Conservation (phyloP, 2,888 invertebrate species). For the Epirrhoe alternata region DNA sequence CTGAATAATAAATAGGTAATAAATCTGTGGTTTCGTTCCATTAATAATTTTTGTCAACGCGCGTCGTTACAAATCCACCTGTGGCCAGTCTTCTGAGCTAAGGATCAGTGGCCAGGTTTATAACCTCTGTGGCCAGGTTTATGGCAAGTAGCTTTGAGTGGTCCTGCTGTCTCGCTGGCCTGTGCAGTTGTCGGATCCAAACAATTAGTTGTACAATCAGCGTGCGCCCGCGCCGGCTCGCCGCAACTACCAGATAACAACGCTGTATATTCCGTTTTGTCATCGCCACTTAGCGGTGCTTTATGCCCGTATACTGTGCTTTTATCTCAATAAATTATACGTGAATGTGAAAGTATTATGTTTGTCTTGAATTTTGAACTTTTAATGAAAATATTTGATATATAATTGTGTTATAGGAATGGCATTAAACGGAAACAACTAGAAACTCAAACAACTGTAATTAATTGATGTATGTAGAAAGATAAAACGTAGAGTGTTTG, state of each 20-base stretch:
- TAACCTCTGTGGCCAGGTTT: too few species aligned
- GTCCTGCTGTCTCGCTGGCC: background rate
- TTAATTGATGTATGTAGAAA: too few species aligned
- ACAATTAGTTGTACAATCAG: slow-evolving; percentile 39
- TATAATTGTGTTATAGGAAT: background rate
- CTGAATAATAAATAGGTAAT: too few species aligned
- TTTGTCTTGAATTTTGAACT: background rate
- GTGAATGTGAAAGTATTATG: background rate
- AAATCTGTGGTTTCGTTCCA: too few species aligned
- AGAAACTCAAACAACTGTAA: too few species aligned
- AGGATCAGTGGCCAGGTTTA: too few species aligned
- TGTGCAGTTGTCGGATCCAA: slow-evolving; percentile 13
- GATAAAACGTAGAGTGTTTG: too few species aligned
- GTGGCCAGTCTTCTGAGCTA: too few species aligned
- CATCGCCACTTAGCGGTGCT: slow-evolving; percentile 36
- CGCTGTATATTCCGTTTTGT: slow-evolving; percentile 34
- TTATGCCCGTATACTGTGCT: slow-evolving; percentile 20
- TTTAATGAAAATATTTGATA: background rate
- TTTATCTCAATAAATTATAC: slow-evolving; percentile 3
- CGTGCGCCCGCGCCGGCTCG: slow-evolving; percentile 20
- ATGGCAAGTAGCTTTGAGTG: background rate
- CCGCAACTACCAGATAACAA: slow-evolving; percentile 19
- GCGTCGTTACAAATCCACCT: too few species aligned
- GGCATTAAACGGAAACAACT: background rate
- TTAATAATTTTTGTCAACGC: too few species aligned